Evolutionary conservation across 2,113 vertebrate genomes (phyloP).

Genomic region (Mormyrus iriodes): DNA sequence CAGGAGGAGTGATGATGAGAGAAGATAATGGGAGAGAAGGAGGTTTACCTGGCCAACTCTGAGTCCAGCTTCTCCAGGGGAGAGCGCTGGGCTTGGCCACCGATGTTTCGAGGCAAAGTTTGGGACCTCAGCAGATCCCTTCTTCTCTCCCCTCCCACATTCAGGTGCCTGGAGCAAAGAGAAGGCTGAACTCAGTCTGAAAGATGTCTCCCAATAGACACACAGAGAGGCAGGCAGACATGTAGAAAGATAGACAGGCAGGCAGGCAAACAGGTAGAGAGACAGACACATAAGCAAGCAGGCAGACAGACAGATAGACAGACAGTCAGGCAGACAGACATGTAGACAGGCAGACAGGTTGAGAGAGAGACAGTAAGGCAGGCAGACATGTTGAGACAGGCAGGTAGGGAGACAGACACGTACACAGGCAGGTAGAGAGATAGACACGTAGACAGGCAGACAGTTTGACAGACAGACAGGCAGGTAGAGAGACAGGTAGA

Average conservation of each 20-base stretch:
- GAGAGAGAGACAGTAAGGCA: background rate
- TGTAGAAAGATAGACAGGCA: background rate
- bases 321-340: too few species aligned
- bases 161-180: constrained; percentile 37
- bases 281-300: background rate
- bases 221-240: background rate
- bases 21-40: background rate
- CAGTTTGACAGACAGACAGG: background rate
- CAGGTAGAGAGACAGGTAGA: background rate
- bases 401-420: too few species aligned
- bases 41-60: constrained; percentile 64
- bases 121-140: constrained; percentile 74
- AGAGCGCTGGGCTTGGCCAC: constrained; percentile 71
- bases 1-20: background rate
- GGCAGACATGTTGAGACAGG: background rate
- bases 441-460: too few species aligned
- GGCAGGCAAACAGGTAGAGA: background rate
- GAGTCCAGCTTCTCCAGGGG: constrained; percentile 79
- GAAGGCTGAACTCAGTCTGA: background rate
- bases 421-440: background rate
- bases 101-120: constrained; percentile 65
- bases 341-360: background rate
- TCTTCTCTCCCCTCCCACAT: constrained; percentile 48
- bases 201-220: background rate
- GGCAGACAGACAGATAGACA: background rate